Base-by-base conservation (phyloP, 2,113 vertebrate species). In the Vidua macroura region DNA sequence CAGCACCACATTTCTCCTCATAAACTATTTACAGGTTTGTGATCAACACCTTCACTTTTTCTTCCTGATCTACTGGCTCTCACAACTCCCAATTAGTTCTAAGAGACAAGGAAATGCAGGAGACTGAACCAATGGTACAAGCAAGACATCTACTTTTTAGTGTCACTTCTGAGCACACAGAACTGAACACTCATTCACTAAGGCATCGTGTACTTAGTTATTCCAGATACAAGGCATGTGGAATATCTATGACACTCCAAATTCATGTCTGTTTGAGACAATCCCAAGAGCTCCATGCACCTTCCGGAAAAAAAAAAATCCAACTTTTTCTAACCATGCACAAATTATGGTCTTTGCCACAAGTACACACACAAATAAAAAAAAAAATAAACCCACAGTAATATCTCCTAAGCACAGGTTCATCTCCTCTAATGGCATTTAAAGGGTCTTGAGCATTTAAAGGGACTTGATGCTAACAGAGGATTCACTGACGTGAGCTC, bases 291-390 rank as follows among this genome's bases (percentile, higher is more conserved):
- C 41, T 68, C 63, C 16, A 49, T 8, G 9, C 5, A 33, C 11
- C 19, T 48, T 70, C 31, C 55, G 56, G 12, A 37, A 59, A 41
- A 58, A 73, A 68, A 52, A 18, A 9, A 22, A 53, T 59, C 77
- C 31, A 44, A 17, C 21, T 20, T 33, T 25, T 81, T 39, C 76
- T 83, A 72, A 52, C 13, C 14, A 21, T 16, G 11, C 2, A 8
- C 6, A 74, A 79, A 70, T 86, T 3, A 43, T 31, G 13, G 4
- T 37, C 53, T 90, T 72, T 74, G 43, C 43, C 30, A 31, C 4
- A 17, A 8, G 52, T 4, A n/a, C 3, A 67, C 4, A 60, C 0
- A 7, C 2, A 58, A 2, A 53, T 7, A 43, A 44, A 64, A 43
- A 64, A 43, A 16, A 28, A 3, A 11, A 8, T 0, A 66, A 64